Evolutionary conservation across 2,113 vertebrate species (phyloP).

Genomic region (Eidolon helvum): DNA sequence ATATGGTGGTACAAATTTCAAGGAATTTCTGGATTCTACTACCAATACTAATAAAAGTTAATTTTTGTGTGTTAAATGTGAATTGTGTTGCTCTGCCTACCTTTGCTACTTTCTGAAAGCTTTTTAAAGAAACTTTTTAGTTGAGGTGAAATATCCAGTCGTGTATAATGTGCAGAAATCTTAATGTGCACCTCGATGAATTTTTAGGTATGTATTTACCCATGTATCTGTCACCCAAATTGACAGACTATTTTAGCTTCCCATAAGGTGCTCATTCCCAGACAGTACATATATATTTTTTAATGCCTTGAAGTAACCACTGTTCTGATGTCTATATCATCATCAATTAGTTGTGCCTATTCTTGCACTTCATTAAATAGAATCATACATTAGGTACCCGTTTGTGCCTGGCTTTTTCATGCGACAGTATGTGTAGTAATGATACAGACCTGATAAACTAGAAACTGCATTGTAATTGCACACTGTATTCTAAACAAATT

Average conservation of each 20-base stretch:
- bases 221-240: neutral
- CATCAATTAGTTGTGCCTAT: neutral
- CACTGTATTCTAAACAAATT: constrained; percentile 17
- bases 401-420: neutral
- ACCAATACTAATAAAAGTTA: constrained; percentile 45
- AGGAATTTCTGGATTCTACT: constrained; percentile 45
- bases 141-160: neutral
- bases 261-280: neutral
- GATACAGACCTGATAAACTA: neutral
- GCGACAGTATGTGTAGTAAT: neutral
- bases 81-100: constrained; percentile 24
- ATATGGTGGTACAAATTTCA: neutral
- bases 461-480: constrained; percentile 47
- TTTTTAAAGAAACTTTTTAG: neutral
- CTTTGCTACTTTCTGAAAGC: constrained; percentile 37
- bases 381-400: neutral
- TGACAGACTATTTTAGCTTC: neutral
- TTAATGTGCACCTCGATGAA: neutral
- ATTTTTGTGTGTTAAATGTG: constrained; percentile 34
- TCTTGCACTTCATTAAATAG: neutral
- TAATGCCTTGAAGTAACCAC: neutral
- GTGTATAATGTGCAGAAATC: neutral
- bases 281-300: neutral
- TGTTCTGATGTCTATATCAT: neutral
- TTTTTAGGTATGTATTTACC: neutral